Base-by-base conservation (phyloP, 2,888 invertebrate species). In the Dichetophora obliterata region DNA sequence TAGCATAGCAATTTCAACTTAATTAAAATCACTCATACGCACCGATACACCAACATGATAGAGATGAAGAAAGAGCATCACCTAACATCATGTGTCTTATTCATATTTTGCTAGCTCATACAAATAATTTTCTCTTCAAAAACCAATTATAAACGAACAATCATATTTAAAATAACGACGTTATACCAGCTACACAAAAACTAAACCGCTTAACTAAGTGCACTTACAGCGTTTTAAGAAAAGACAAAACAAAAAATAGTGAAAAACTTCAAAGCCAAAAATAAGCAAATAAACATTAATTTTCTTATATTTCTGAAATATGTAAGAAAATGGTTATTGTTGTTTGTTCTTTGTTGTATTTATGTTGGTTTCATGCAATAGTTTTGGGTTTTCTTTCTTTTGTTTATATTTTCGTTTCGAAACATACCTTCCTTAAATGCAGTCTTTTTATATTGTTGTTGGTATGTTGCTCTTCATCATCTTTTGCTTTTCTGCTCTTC, bases 311-410 rank as follows among this genome's bases (percentile, higher is more conserved):
- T 68, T 43, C 68, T 68, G 48, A 66, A 37, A 37, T 66, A 66
- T 66, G 66, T 66, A 22, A 16, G 43, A 31, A 43, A 34, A 19
- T 22, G 11, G 43, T 43, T 43, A 11, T n/a, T 22, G 2, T 54
- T 54, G 54, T 54, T 54, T 11, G 31, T 54, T 54, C 8, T 19
- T 19, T 54, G n/a, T 54, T 22, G 6, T 54, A 54, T 54, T 54
- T 54, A 19, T 54, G n/a, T 54, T 61, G 14, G 27, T 27, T 61
- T 16, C 27, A 31, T 61, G 2, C 24, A 43, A n/a, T 8, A 16
- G 22, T 34, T 50, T 37, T 24, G 65, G 24, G n/a, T n/a, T 48
- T 48, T 65, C 19, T 74, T 75, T 70, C 65, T 77, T 27, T 43
- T 66, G 75, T 4, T 66, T 66, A 11, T 31, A 31, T 4, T 34